Evolutionary conservation across 2,888 invertebrate genomes (phyloP).

Genomic region (Eupithecia vulgata): DNA sequence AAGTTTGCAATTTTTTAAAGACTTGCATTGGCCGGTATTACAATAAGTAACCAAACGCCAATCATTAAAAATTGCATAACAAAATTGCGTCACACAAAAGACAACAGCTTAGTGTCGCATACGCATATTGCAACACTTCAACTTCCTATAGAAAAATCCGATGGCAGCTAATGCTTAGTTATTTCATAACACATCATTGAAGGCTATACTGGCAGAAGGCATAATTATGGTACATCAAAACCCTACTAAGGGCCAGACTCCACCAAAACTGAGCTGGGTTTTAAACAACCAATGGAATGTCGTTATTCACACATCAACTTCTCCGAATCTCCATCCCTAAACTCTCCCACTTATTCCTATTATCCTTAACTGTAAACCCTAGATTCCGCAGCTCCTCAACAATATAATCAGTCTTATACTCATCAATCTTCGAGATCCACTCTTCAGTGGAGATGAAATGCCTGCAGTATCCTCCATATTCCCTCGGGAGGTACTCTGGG

Average conservation of each 20-base stretch:
- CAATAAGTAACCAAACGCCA: background rate
- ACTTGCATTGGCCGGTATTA: background rate
- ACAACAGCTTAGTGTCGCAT: background rate
- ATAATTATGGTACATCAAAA: background rate
- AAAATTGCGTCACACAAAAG: background rate
- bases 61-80: background rate
- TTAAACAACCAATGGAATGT: no score
- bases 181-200: background rate
- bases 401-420: constrained; percentile 79
- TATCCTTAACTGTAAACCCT: constrained; percentile 75
- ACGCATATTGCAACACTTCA: background rate
- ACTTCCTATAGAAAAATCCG: background rate
- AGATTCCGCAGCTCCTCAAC: constrained; percentile 85
- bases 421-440: constrained; percentile 83
- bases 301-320: background rate
- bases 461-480: constrained; percentile 76
- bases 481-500: constrained; percentile 68
- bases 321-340: background rate
- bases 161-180: background rate
- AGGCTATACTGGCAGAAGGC: background rate
- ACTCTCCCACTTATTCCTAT: constrained; percentile 13
- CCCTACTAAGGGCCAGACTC: background rate
- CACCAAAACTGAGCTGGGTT: no score
- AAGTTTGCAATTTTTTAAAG: background rate
- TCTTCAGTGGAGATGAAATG: constrained; percentile 86